phyloP scores from a whole-genome alignment of 2,113 vertebrate genomes.

The Pseudonaja textilis region DNA sequence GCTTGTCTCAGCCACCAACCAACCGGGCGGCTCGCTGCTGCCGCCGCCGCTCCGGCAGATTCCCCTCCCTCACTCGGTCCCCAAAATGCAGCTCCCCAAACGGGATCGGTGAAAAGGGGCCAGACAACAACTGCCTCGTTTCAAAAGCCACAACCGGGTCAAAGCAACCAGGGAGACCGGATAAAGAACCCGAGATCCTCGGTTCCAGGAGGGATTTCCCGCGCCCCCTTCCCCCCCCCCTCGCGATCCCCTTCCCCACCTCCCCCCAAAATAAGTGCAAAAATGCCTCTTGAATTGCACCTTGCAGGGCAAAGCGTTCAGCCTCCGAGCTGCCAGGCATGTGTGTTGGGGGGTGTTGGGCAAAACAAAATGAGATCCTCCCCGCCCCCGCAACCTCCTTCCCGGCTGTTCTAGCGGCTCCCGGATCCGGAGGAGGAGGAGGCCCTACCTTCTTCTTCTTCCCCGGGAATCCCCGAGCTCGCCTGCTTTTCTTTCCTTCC shows the following conservation, averaged over 20 bases:
- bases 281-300: background rate
- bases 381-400: no score
- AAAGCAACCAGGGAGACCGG: background rate
- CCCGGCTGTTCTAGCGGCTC: background rate
- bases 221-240: no score
- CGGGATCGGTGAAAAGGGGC: no score
- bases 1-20: no score
- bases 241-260: no score
- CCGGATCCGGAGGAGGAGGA: background rate
- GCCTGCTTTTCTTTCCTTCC: background rate
- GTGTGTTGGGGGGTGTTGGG: no score
- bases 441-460: background rate
- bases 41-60: no score
- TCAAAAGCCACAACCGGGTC: background rate
- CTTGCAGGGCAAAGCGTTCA: background rate
- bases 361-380: background rate
- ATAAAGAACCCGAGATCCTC: background rate
- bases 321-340: background rate
- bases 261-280: background rate
- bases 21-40: no score
- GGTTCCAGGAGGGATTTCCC: background rate
- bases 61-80: no score
- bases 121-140: background rate
- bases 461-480: background rate
- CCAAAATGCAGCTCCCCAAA: no score